Conservation (phyloP, 2,797 vertebrate genomes). For the Carcharodon carcharias region DNA sequence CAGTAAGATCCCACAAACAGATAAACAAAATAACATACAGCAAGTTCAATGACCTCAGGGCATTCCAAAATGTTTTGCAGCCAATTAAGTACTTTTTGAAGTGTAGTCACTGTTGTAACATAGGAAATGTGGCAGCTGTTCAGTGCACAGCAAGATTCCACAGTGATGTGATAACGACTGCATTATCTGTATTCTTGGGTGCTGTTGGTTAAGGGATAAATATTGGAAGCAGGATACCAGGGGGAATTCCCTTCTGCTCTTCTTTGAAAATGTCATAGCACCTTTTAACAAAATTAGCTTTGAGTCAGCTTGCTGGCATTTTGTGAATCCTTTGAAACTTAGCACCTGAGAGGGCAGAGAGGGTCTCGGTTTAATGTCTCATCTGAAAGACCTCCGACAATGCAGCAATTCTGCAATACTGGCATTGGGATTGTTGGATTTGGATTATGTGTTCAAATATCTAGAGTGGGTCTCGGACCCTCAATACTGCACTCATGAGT, state of each 20-base stretch:
- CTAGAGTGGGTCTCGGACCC: no score
- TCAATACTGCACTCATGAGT: neutral
- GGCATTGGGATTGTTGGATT: neutral
- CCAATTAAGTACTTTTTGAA: neutral
- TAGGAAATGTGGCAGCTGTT: neutral
- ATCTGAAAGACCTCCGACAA: no score
- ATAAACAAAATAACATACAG: neutral
- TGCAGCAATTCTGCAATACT: neutral
- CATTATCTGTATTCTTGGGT: neutral
- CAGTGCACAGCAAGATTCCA: no score
- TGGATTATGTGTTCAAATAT: no score
- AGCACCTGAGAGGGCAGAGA: no score
- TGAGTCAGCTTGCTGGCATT: neutral
- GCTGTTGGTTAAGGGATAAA: neutral
- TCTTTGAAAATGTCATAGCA: neutral
- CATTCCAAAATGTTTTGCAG: neutral
- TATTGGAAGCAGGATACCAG: neutral
- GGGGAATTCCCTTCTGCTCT: neutral
- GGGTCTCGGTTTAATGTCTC: no score
- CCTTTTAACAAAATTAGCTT: neutral
- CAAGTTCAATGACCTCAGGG: neutral
- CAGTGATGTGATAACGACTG: no score
- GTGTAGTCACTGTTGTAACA: neutral
- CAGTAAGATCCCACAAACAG: neutral
- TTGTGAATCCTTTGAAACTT: neutral